These are phyloP conservation scores for Trichacis sp. DNA, from an alignment of 2,888 invertebrate genomes.

Conservation along the genomic window DNA sequence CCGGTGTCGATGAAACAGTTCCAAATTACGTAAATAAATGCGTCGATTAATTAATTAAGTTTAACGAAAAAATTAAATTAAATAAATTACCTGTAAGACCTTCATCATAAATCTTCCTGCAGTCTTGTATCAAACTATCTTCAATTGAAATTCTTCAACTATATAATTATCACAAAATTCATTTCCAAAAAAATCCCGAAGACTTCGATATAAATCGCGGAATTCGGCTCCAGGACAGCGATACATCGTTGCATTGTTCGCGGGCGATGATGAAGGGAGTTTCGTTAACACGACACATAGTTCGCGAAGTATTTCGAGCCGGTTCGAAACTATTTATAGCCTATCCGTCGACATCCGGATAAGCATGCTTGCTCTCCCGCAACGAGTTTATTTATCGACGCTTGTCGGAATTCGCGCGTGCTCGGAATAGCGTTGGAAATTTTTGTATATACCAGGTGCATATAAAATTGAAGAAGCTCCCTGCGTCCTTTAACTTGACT, in stretches of 20 bases:
- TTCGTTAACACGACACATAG: slow-evolving; percentile 50
- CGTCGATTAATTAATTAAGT: no score
- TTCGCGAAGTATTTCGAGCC: slow-evolving; percentile 54
- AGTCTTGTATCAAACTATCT: no score
- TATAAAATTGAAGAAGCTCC: slow-evolving; percentile 18
- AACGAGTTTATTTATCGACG: slow-evolving; percentile 21
- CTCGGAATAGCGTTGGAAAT: slow-evolving; percentile 1
- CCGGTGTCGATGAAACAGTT: no score
- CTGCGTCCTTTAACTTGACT: no score
- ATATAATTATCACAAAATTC: no score
- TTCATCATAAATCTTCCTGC: no score
- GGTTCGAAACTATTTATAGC: slow-evolving; percentile 58
- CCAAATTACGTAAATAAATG: no score
- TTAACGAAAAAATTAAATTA: no score
- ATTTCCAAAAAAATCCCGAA: background rate
- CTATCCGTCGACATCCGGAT: slow-evolving; percentile 41
- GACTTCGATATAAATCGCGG: background rate
- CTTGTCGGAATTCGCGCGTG: slow-evolving; percentile 6
- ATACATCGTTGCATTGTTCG: slow-evolving; percentile 2
- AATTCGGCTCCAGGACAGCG: background rate
- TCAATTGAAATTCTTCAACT: no score
- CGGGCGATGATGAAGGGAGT: slow-evolving; percentile 2
- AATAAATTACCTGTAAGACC: no score
- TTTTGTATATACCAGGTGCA: slow-evolving; percentile 19
- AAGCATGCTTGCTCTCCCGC: slow-evolving; percentile 23